Base-by-base conservation (phyloP, 1,140 invertebrate genomes). In the Drosophila setifemur region DNA sequence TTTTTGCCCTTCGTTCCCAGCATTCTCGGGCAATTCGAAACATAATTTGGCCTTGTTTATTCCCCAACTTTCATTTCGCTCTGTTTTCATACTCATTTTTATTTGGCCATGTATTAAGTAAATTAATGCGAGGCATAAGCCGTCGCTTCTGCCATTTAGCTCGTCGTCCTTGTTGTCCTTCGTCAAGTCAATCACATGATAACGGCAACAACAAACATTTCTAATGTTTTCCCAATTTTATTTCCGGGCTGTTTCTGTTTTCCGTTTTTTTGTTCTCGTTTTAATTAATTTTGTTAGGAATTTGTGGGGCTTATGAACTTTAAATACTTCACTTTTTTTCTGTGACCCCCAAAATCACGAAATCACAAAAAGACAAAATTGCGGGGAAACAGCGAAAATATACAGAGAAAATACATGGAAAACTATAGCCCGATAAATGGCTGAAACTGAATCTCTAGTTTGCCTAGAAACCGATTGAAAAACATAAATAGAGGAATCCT, bases 251-350 rank as follows among this genome's bases (percentile, higher is more conserved):
- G 28, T 40, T 57, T 52, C 58, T 18, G 39, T 42, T 63, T 29
- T n/a, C n/a, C 54, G 54, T 47, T 50, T 70, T 53, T 45, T 67
- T 29, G 52, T 70, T 64, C 33, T 73, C 33, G 68, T 82, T 82
- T 83, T 83, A 83, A 83, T 83, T 83, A 83, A 83, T 78, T 70
- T 78, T 73, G 14, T 43, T 16, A 54, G 64, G 73, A 73, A 75
- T 81, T 81, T 75, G 44, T 52, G 60, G 45, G 71, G 78, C 78
- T 83, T 83, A 83, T 71, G 35, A 85, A 83, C 78, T 83, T 83
- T 73, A 83, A 85, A 83, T 83, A 71, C 74, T 81, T 78, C 42
- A 45, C 67, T 52, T 72, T 16, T 28, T 5, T 7, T 50, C 50
- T 14, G 14, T 12, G 31, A 4, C 9, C 21, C 5, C 6, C 11